A percentile compares a stretch with the other conserved stretches of the same genome.
Conservation (phyloP, 2,888 invertebrate genomes). For the Rhingia rostrata region DNA sequence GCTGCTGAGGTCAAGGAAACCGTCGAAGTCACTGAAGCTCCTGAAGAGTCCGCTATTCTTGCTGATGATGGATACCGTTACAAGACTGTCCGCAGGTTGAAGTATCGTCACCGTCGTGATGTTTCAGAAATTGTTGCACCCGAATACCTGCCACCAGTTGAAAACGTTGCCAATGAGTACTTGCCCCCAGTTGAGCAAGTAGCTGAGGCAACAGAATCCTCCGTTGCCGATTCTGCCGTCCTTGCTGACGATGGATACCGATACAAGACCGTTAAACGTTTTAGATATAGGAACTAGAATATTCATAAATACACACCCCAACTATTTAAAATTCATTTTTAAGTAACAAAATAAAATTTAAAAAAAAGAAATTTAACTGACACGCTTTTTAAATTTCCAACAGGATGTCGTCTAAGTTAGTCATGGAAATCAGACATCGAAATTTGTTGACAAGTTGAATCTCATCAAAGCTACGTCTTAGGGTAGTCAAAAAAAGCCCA, state of each 20-base stretch:
- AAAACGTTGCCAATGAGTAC: constrained; percentile 75
- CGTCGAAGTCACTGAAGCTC: constrained; percentile 9
- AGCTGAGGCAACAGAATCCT: constrained; percentile 54
- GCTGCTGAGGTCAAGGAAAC: neutral
- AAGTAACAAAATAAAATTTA: constrained; percentile 16
- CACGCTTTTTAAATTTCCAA: too few relatives aligned
- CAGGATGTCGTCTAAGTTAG: too few relatives aligned
- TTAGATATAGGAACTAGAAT: constrained; percentile 49
- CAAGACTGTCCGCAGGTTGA: constrained; percentile 65
- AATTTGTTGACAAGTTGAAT: constrained; percentile 13
- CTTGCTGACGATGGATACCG: constrained; percentile 67
- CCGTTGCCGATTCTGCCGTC: constrained; percentile 67
- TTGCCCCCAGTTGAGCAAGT: constrained; percentile 76
- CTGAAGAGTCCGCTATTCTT: constrained; percentile 59
- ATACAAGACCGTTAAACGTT: constrained; percentile 60
- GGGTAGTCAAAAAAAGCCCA: too few relatives aligned
- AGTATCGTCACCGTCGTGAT: constrained; percentile 76
- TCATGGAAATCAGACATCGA: neutral
- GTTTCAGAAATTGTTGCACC: constrained; percentile 41
- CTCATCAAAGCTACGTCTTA: neutral
- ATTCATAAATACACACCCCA: constrained; percentile 1
- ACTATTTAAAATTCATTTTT: constrained; percentile 32
- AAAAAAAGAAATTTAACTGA: neutral
- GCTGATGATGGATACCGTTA: constrained; percentile 62
- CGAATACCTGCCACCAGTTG: constrained; percentile 57